Base-by-base conservation (phyloP, 2,888 invertebrate species). In the Meganola albula region DNA sequence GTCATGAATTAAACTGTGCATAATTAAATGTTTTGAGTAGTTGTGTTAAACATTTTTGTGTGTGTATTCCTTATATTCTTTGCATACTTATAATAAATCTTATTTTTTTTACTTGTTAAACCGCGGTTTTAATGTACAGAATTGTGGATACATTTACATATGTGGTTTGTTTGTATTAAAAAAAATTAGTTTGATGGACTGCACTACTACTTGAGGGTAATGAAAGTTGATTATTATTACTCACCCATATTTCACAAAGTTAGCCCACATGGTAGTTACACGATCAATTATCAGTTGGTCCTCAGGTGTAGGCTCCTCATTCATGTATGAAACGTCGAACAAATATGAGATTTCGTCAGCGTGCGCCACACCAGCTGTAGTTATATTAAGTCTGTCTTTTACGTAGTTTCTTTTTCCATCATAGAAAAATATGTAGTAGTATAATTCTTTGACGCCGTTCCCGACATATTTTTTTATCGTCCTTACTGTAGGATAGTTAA, bases 201-300 rank as follows among this genome's bases (percentile, higher is more conserved):
- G n/a, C n/a, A n/a, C n/a, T n/a, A n/a, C n/a, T n/a, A n/a, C n/a
- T n/a, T n/a, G n/a, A n/a, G n/a, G n/a, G n/a, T n/a, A n/a, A n/a
- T n/a, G n/a, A n/a, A n/a, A n/a, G n/a, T n/a, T n/a, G n/a, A n/a
- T n/a, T n/a, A n/a, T n/a, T n/a, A n/a, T 13, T 14, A 46, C 57
- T 4, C 58, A 70, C 71, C 65, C 59, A 27, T 53, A 58, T 55
- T 70, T 73, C 5, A 50, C 69, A 43, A 70, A 70, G 40, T 71
- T 71, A 2, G 62, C 37, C 72, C 72, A 72, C 18, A 72, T 28
- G 4, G 63, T 56, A 4, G 70, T 70, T 7, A 72, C 48, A 8
- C 55, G 54, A 27, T 71, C 64, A 14, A 71, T 58, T 2, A 59
- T 40, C 1, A 59, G 34, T 37, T 63, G 61, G 33, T 72, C 72